Conservation (phyloP, 2,797 vertebrate genomes). For the Spinus pinus region DNA sequence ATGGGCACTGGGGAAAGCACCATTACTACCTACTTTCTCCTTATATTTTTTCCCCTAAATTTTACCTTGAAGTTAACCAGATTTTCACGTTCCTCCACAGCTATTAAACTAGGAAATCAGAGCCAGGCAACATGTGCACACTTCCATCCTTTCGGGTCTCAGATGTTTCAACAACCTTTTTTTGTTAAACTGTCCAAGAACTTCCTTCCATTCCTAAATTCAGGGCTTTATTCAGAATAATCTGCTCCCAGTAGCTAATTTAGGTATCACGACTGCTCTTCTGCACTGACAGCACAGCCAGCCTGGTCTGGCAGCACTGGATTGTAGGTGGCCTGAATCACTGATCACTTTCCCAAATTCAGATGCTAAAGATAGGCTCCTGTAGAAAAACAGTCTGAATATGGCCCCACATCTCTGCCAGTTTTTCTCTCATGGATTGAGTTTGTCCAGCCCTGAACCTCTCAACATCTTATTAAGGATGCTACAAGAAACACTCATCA, state of each 20-base stretch:
- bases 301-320: conserved; percentile 49
- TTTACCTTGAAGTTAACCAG: conserved; percentile 32
- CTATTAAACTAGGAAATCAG: background rate
- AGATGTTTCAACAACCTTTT: conserved; percentile 26
- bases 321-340: conserved; percentile 69
- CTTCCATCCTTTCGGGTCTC: background rate
- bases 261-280: conserved; percentile 31
- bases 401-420: background rate
- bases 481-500: background rate
- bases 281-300: conserved; percentile 45
- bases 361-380: conserved; percentile 58
- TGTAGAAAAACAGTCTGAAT: conserved; percentile 36
- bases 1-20: background rate
- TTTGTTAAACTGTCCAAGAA: background rate
- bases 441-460: conserved; percentile 6
- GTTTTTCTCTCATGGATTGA: background rate
- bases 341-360: conserved; percentile 59
- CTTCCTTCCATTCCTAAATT: conserved; percentile 9
- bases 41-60: background rate
- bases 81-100: background rate
- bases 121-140: background rate
- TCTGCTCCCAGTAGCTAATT: conserved; percentile 47
- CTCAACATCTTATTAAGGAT: background rate
- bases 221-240: conserved; percentile 18
- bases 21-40: background rate